phyloP scores from a whole-genome alignment of 2,888 invertebrate species.

The Epinotia brunnichana region DNA sequence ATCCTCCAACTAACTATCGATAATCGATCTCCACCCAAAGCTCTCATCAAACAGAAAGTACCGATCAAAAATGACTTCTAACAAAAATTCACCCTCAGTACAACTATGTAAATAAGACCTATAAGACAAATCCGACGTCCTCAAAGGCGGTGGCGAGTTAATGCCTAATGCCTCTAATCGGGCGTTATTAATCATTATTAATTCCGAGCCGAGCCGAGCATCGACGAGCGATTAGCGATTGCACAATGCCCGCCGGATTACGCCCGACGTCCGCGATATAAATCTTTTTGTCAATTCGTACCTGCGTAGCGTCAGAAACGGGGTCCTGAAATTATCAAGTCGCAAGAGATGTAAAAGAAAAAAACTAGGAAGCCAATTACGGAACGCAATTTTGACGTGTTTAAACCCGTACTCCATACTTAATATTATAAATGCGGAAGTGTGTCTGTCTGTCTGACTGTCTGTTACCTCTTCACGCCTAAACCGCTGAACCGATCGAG shows the following conservation, averaged over 20 bases:
- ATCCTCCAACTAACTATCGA: background rate
- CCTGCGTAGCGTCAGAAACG: constrained; percentile 70
- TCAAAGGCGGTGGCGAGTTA: constrained; percentile 65
- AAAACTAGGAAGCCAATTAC: no score
- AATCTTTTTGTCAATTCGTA: constrained; percentile 81
- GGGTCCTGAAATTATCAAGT: constrained; percentile 4
- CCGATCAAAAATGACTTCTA: background rate
- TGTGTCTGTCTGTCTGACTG: no score
- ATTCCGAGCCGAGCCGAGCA: constrained; percentile 64
- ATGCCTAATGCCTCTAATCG: constrained; percentile 77
- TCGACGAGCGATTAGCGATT: constrained; percentile 81
- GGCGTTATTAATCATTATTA: constrained; percentile 82
- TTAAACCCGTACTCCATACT: no score
- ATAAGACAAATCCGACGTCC: constrained; percentile 42
- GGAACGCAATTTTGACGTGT: no score
- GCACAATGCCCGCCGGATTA: constrained; percentile 81
- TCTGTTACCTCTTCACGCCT: no score
- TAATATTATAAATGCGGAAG: no score
- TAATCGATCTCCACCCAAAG: background rate
- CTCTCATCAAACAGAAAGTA: constrained; percentile 5
- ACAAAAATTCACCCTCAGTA: constrained; percentile 15
- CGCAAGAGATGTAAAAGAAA: background rate
- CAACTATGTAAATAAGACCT: constrained; percentile 33
- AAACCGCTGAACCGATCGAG: no score
- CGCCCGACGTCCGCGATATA: constrained; percentile 72